phyloP scores from a whole-genome alignment of 53 echinoderm and acorn worm genomes.

The Actinopyga echinites region DNA sequence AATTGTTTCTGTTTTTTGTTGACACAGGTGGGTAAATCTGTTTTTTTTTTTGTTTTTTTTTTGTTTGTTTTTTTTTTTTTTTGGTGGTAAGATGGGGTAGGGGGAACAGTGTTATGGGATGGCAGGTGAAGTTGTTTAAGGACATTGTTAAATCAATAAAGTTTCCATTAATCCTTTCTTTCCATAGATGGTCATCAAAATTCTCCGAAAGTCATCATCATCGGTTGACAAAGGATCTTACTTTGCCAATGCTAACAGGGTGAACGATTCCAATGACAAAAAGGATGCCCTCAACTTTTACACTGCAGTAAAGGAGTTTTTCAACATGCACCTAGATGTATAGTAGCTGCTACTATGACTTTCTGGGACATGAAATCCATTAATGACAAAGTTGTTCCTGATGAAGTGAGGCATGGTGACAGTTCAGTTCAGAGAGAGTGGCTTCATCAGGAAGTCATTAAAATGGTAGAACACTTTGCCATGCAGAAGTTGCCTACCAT shows the following conservation, averaged over 20 bases:
- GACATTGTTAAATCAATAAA: no score
- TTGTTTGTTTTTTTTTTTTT: no score
- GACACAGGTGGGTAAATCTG: no score
- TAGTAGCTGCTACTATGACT: constrained; percentile 1
- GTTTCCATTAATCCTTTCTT: not conserved
- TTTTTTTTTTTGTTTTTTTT: no score
- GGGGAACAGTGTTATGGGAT: no score
- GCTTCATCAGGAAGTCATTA: not conserved
- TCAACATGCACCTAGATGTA: constrained; percentile 26
- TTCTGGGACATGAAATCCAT: not conserved
- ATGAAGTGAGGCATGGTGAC: not conserved
- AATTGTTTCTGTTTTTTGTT: no score
- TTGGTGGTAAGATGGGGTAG: no score
- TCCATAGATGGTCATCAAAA: constrained; percentile 13
- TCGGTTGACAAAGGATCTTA: constrained; percentile 5
- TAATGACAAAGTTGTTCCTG: constrained; percentile 5
- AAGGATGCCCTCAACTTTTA: constrained; percentile 11
- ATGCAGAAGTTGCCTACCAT: not conserved
- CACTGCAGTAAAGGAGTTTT: constrained; percentile 15
- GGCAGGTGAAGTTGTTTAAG: no score
- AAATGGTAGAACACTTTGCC: not conserved
- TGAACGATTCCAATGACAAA: constrained; percentile 2
- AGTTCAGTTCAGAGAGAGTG: not conserved
- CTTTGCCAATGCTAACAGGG: constrained; percentile 12
- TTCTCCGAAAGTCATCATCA: not conserved